phyloP scores from a whole-genome alignment of 2,888 invertebrate species.

The Torymus auratus region DNA sequence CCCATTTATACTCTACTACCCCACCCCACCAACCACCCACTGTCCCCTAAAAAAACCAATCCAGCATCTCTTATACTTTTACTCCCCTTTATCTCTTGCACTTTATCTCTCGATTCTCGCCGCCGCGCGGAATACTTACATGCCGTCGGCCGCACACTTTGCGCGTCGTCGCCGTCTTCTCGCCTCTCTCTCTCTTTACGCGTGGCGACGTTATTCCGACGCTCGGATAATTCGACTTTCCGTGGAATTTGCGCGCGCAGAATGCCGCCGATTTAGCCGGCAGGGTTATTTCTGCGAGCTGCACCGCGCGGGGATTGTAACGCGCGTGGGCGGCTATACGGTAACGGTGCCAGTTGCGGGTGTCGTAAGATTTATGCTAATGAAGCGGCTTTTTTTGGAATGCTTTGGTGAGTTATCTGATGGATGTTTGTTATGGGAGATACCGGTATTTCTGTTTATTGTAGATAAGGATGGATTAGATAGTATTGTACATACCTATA shows the following conservation, averaged over 20 bases:
- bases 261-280: too few relatives aligned
- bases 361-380: conserved; percentile 10
- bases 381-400: conserved; percentile 1
- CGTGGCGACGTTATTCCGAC: conserved; percentile 31
- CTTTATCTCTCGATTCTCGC: conserved; percentile 14
- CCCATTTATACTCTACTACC: too few relatives aligned
- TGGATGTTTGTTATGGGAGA: neutral
- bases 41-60: too few relatives aligned
- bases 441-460: too few relatives aligned
- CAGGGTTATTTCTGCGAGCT: too few relatives aligned
- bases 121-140: neutral
- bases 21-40: too few relatives aligned
- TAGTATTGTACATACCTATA: too few relatives aligned
- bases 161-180: neutral
- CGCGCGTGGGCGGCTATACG: neutral
- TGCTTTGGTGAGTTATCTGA: neutral
- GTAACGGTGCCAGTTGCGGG: conserved; percentile 15
- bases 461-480: too few relatives aligned
- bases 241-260: neutral
- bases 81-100: neutral
- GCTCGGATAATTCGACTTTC: conserved; percentile 26
- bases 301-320: too few relatives aligned
- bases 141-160: conserved; percentile 9
- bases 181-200: neutral
- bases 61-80: too few relatives aligned